Percentiles rank a stretch among this genome's conserved stretches.
Conservation (phyloP, 2,113 vertebrate genomes). For the Polyodon spathula region DNA sequence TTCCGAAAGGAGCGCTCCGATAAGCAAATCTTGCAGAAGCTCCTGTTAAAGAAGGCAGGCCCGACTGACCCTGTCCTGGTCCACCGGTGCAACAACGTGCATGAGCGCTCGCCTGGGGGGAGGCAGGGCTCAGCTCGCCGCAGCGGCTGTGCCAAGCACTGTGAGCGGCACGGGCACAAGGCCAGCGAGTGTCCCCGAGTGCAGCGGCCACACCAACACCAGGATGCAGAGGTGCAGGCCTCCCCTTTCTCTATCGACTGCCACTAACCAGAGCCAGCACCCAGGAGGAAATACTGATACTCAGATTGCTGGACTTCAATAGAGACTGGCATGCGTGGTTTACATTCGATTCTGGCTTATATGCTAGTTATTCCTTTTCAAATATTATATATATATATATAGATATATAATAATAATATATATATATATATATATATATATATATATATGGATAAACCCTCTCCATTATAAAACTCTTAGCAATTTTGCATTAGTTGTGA, state of each 20-base stretch:
- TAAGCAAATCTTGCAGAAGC: slow-evolving; percentile 62
- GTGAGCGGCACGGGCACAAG: slow-evolving; percentile 22
- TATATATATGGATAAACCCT: no score
- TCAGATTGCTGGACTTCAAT: no score
- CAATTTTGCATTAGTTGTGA: no score
- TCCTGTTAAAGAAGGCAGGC: slow-evolving; percentile 49
- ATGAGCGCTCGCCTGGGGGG: slow-evolving; percentile 23
- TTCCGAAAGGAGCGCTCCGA: slow-evolving; percentile 59
- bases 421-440: no score
- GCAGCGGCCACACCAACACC: background rate
- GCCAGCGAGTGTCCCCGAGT: slow-evolving; percentile 6
- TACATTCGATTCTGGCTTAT: no score
- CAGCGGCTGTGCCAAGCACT: slow-evolving; percentile 40
- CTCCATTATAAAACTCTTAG: no score
- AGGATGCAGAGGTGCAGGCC: background rate
- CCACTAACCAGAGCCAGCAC: slow-evolving; percentile 7
- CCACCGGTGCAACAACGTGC: slow-evolving; percentile 59
- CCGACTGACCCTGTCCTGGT: slow-evolving; percentile 44
- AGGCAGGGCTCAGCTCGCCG: slow-evolving; percentile 20
- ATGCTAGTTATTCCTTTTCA: no score
- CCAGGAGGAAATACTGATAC: no score
- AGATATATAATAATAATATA: no score
- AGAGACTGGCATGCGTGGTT: no score
- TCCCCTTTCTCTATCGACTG: slow-evolving; percentile 14
- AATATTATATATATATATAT: no score